Evolutionary conservation across 2,888 invertebrate genomes (phyloP), one percentile per base, ranked within the genome.

Genomic region (Harpalus rubripes): DNA sequence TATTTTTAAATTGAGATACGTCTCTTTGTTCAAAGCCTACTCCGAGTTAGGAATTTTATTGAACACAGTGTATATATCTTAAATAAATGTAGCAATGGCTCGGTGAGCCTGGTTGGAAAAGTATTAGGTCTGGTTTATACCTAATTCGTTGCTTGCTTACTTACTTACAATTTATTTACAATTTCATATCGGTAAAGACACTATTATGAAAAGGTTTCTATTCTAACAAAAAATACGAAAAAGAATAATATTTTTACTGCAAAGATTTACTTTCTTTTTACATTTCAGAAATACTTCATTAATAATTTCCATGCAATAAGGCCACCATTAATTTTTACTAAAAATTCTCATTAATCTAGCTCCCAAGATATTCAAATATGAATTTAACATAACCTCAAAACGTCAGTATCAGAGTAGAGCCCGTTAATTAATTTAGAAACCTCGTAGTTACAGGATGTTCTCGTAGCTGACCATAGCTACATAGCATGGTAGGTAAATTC

Each of bases 371-470:
- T 68, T 68, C 68, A 68, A 68, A 68, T 68, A 68, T 68, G 68
- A 68, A 68, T 68, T 68, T 68, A 68, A 68, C 68, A 68, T 32
- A 39, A 68, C 68, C 68, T 68, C 68, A 68, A 68, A 68, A 68
- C n/a, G 68, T 68, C 68, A 68, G 68, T 68, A 68, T 68, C 68
- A 68, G 68, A 7, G 39, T 12, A 32, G 68, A 68, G 39, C 12
- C 68, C 68, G 68, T 68, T 68, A 68, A 68, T 68, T 68, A 68
- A 68, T 68, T 68, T 68, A 68, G 39, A 39, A 68, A 15, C 7
- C 68, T 32, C 6, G 68, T 32, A 68, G 39, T 63, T 7, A 32
- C 68, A 68, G 32, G 68, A 32, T 68, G 68, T 68, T 12, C 68
- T 32, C 26, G 68, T 39, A 68, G 32, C 68, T 68, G 68, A 68